Evolutionary conservation across 2,888 invertebrate genomes (phyloP), one percentile per base, ranked within the genome.

Genomic region (Himalopsyche anomala): DNA sequence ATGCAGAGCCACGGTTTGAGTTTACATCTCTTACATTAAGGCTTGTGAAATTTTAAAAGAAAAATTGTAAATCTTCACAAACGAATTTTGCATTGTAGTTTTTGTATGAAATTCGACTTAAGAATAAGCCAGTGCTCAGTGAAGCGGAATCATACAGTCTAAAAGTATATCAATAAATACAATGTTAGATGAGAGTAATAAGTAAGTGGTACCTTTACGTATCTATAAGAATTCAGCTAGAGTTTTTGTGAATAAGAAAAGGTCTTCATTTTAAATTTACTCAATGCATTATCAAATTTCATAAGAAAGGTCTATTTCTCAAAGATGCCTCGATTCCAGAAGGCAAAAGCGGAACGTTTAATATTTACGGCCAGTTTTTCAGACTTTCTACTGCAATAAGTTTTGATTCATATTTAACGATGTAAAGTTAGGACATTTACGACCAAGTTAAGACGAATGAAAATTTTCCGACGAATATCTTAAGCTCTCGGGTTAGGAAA

Each of bases 331-430:
- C 83, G 80, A 86, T 56, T 80, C 83, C 86, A 83, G 83, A 81
- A 80, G 83, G 62, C 80, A 19, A 45, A 83, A 62, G 85, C 85
- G 56, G 42, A 81, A 62, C 80, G 86, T 86, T 81, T 82, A 81
- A 86, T 86, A 86, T 86, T 86, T 86, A 86, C 86, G 83, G 81
- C 80, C 82, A 81, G 86, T 86, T 83, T 86, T 86, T 86, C 69
- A 74, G 79, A 83, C 82, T 83, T 69, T 80, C 45, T 83, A 81
- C 83, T 80, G 86, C 81, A 86, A 86, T 86, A 86, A 86, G 86
- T 86, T 86, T 80, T 86, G 83, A 86, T 86, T 86, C 83, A 86
- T 86, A 83, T 86, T 86, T 86, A 86, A 83, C 86, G 86, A 83
- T 86, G 86, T 86, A 86, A 86, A 86, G 80, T 86, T 86, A 81